Evolutionary conservation across 2,113 vertebrate species (phyloP).

Genomic region (Chionodraco myersi): DNA sequence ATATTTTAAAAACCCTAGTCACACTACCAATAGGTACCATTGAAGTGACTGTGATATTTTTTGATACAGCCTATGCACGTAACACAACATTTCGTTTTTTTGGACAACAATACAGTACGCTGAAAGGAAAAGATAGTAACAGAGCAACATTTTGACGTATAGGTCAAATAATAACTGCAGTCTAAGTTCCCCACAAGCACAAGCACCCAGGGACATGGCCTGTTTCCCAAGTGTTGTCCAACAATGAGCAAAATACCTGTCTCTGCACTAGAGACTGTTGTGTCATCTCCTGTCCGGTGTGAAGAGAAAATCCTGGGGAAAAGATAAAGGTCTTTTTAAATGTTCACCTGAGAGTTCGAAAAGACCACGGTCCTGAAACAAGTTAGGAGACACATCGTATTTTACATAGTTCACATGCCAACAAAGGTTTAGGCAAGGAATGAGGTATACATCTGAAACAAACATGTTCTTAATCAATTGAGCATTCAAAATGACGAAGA

Average conservation of each 20-base stretch:
- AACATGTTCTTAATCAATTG: not conserved
- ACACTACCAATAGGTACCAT: no score
- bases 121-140: not conserved
- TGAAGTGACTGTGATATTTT: no score
- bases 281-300: not conserved
- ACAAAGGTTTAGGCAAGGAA: not conserved
- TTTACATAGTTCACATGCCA: not conserved
- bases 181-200: conserved; percentile 10
- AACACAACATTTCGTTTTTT: conserved; percentile 17
- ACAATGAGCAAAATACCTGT: not conserved
- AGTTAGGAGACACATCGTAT: not conserved
- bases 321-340: not conserved
- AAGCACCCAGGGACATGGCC: not conserved
- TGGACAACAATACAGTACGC: not conserved
- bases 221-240: not conserved
- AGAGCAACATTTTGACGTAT: not conserved
- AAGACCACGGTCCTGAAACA: not conserved
- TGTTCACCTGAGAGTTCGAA: not conserved
- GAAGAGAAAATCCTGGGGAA: not conserved
- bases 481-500: not conserved
- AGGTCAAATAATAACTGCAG: not conserved
- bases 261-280: not conserved
- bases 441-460: not conserved
- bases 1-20: no score
- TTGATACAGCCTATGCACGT: conserved; percentile 79